These are phyloP conservation scores for Drosophila baimaii DNA, from an alignment of 1,140 invertebrate genomes.

Conservation along the genomic window DNA sequence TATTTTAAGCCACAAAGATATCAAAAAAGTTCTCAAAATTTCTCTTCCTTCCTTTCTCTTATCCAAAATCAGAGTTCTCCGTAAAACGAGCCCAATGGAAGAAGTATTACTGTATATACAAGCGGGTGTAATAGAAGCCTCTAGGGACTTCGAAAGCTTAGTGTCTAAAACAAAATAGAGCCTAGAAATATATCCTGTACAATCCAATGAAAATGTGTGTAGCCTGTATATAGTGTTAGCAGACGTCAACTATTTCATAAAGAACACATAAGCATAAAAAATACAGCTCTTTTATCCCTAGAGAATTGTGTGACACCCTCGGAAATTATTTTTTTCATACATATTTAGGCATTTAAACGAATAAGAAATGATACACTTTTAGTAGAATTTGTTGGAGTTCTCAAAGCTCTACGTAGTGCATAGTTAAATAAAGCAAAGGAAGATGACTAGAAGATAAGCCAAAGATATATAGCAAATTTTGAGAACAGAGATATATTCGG, in stretches of 20 bases:
- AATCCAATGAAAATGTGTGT: conserved; percentile 1
- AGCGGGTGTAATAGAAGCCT: background rate
- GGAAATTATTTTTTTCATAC: conserved; percentile 9
- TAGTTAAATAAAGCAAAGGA: conserved; percentile 32
- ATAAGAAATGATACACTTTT: conserved; percentile 29
- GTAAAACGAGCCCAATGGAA: background rate
- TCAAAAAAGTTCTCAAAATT: background rate
- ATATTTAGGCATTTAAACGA: conserved; percentile 5
- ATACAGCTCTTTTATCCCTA: conserved; percentile 13
- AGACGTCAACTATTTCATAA: conserved; percentile 1
- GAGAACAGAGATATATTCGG: conserved; percentile 2
- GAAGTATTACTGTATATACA: conserved; percentile 15
- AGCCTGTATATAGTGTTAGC: conserved; percentile 24
- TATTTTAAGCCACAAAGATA: no score
- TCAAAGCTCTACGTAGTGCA: conserved; percentile 9
- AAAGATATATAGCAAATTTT: conserved; percentile 52
- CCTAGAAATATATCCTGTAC: conserved; percentile 1
- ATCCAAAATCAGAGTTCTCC: background rate
- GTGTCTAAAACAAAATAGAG: conserved; percentile 1
- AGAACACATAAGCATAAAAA: conserved; percentile 1
- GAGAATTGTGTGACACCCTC: conserved; percentile 13
- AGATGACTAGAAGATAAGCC: conserved; percentile 12
- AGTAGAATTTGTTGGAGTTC: conserved; percentile 76
- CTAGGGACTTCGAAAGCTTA: background rate
- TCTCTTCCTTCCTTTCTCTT: background rate